Percentiles rank a stretch among this genome's conserved stretches.
phyloP scores from a whole-genome alignment of 2,888 invertebrate genomes.

The Drosophila sordidula region DNA sequence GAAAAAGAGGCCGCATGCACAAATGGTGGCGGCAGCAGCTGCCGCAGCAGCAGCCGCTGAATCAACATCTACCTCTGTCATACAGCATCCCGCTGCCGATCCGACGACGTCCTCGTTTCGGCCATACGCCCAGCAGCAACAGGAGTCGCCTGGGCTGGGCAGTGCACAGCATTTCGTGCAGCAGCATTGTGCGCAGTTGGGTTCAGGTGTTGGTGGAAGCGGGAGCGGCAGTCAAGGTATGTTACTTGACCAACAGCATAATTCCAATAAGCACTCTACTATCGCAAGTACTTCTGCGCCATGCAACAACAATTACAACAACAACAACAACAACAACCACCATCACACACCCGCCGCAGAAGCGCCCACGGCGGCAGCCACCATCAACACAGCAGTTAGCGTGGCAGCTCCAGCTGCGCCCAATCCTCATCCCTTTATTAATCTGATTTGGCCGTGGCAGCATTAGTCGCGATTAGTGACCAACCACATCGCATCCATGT shows the following conservation, averaged over 20 bases:
- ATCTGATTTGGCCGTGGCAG: constrained; percentile 84
- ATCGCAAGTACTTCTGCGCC: constrained; percentile 76
- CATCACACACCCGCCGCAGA: constrained; percentile 68
- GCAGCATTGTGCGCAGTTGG: constrained; percentile 81
- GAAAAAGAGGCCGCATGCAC: constrained; percentile 85
- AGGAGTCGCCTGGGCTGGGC: constrained; percentile 46
- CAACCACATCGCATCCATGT: constrained; percentile 49
- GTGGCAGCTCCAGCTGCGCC: constrained; percentile 72
- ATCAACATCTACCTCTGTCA: constrained; percentile 84
- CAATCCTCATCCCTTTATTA: constrained; percentile 83
- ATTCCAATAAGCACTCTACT: constrained; percentile 82
- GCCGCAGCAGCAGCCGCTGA: constrained; percentile 73
- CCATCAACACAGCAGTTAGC: constrained; percentile 62
- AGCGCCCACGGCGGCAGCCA: constrained; percentile 51
- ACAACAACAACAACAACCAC: constrained; percentile 72
- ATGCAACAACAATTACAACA: constrained; percentile 78
- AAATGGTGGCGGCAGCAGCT: constrained; percentile 84
- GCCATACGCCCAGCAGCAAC: constrained; percentile 81
- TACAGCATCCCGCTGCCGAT: constrained; percentile 76
- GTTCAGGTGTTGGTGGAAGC: constrained; percentile 49
- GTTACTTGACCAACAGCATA: constrained; percentile 84
- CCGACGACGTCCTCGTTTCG: constrained; percentile 78
- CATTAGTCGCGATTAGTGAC: constrained; percentile 65
- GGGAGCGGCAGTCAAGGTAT: constrained; percentile 82
- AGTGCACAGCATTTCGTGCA: constrained; percentile 74